Conservation (phyloP, 1,140 invertebrate species). For the Hycleus phaleratus region DNA sequence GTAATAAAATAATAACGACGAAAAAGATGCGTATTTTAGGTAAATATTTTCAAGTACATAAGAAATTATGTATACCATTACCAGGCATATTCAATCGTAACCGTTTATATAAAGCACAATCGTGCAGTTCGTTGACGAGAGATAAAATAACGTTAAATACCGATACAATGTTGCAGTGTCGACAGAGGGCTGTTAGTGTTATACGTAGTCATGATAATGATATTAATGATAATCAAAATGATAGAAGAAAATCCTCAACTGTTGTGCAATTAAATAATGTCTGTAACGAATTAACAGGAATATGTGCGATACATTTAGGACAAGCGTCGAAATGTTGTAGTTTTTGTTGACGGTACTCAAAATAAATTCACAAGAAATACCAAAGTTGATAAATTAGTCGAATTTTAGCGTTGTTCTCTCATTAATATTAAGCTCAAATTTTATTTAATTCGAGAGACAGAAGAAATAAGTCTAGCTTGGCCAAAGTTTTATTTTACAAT, state of each 20-base stretch:
- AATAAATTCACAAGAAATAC: slow-evolving; percentile 1
- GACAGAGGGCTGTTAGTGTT: slow-evolving; percentile 39
- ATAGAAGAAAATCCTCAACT: slow-evolving; percentile 25
- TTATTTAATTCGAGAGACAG: background rate
- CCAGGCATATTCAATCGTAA: slow-evolving; percentile 48
- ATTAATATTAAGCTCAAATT: slow-evolving; percentile 6
- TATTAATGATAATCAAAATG: slow-evolving; percentile 44
- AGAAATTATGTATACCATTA: slow-evolving; percentile 49
- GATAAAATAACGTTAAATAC: slow-evolving; percentile 41
- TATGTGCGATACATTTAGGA: slow-evolving; percentile 51
- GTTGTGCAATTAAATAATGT: slow-evolving; percentile 40
- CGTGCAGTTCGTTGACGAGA: slow-evolving; percentile 49
- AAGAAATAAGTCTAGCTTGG: slow-evolving; percentile 1
- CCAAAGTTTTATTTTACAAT: slow-evolving; percentile 15
- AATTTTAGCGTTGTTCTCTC: slow-evolving; percentile 9
- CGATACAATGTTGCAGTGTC: slow-evolving; percentile 17
- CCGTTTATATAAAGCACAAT: slow-evolving; percentile 52
- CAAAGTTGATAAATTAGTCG: slow-evolving; percentile 20
- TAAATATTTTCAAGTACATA: slow-evolving; percentile 58
- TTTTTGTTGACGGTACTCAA: slow-evolving; percentile 43
- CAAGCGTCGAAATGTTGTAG: slow-evolving; percentile 52
- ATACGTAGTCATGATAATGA: slow-evolving; percentile 43
- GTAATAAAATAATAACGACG: slow-evolving; percentile 21
- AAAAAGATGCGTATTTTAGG: slow-evolving; percentile 54
- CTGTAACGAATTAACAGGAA: slow-evolving; percentile 42